Conservation (phyloP, 2,797 vertebrate species). For the Tokudaia tokunoshimensis region DNA sequence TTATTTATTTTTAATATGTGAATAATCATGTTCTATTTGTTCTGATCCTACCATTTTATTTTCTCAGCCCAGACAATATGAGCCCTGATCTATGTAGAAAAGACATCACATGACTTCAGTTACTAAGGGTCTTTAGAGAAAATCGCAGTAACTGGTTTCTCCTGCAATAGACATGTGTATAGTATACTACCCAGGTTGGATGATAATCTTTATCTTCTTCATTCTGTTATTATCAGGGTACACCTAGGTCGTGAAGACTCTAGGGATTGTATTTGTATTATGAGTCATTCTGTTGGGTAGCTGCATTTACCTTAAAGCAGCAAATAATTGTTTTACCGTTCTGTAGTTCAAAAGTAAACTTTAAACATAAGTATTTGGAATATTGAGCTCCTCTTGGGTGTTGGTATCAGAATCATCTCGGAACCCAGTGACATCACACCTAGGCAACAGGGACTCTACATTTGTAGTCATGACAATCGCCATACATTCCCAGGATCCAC, state of each 20-base stretch:
- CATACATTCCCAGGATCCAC: no score
- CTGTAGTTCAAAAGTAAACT: neutral
- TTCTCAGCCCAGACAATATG: no score
- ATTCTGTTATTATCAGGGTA: neutral
- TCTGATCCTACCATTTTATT: neutral
- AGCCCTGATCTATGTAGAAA: neutral
- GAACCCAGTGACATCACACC: no score
- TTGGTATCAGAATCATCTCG: no score
- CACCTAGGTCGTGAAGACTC: neutral
- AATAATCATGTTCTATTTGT: neutral
- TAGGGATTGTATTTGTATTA: neutral
- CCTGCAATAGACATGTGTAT: rapidly evolving
- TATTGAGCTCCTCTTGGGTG: neutral
- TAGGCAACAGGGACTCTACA: no score
- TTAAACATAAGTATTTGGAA: neutral
- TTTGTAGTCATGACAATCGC: no score
- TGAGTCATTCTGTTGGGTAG: neutral
- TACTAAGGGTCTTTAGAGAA: neutral
- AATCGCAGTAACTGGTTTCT: neutral
- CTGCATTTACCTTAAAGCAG: neutral
- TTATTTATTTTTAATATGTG: neutral
- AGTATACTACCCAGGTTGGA: neutral
- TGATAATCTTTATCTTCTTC: neutral
- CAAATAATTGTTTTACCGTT: neutral
- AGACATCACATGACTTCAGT: neutral